Percentiles rank a stretch among this genome's conserved stretches.
Evolutionary conservation across 2,888 invertebrate genomes (phyloP).

Genomic region (Hipparchia sbordonii): DNA sequence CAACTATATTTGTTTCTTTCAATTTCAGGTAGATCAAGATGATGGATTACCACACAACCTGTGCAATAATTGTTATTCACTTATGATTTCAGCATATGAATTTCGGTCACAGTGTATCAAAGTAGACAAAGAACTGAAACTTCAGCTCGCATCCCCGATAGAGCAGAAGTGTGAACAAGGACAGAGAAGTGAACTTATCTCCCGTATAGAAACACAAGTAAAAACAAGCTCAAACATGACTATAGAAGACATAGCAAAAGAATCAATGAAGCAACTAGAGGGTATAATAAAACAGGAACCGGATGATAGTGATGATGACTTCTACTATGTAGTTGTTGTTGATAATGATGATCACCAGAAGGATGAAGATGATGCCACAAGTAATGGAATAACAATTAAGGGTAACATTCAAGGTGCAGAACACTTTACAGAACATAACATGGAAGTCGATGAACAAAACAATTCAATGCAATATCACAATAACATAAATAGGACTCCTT

Average conservation of each 20-base stretch:
- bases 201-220: conserved; percentile 42
- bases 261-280: conserved; percentile 69
- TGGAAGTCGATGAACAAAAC: conserved; percentile 41
- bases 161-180: conserved; percentile 40
- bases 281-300: conserved; percentile 71
- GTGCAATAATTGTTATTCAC: conserved; percentile 66
- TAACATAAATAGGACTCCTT: conserved; percentile 40
- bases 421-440: conserved; percentile 9
- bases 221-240: conserved; percentile 42
- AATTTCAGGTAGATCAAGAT: conserved; percentile 68
- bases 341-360: conserved; percentile 61
- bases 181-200: conserved; percentile 15
- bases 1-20: neutral
- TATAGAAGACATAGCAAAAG: conserved; percentile 59
- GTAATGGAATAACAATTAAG: conserved; percentile 8
- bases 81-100: conserved; percentile 67
- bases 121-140: conserved; percentile 70
- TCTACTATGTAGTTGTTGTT: conserved; percentile 75
- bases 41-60: conserved; percentile 74
- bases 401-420: conserved; percentile 19
- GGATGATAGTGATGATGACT: conserved; percentile 74
- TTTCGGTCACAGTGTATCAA: conserved; percentile 74
- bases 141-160: conserved; percentile 59
- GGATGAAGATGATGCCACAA: conserved; percentile 35
- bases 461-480: conserved; percentile 31